Evolutionary conservation across 2,888 invertebrate genomes (phyloP).

Genomic region (Oxytorus armatus): DNA sequence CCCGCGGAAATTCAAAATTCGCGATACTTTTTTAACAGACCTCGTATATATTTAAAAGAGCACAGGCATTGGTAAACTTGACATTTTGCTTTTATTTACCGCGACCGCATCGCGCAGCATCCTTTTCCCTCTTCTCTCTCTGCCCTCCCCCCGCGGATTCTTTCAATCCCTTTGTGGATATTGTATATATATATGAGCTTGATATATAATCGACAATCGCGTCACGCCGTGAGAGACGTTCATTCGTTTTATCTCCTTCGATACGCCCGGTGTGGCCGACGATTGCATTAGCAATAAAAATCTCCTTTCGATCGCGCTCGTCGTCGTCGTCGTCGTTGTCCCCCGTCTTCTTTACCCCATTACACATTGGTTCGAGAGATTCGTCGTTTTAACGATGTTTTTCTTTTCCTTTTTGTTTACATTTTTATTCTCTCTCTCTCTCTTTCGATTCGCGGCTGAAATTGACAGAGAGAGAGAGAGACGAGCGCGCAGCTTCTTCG

Average conservation of each 20-base stretch:
- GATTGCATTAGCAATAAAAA: constrained; percentile 79
- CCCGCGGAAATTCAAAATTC: too few species aligned
- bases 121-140: not conserved
- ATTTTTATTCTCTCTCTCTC: constrained; percentile 30
- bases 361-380: constrained; percentile 43
- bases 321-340: constrained; percentile 41
- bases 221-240: constrained; percentile 65
- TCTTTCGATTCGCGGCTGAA: too few species aligned
- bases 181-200: too few species aligned
- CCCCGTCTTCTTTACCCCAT: constrained; percentile 45
- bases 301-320: constrained; percentile 63
- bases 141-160: not conserved
- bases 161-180: constrained; percentile 19
- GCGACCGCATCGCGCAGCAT: constrained; percentile 14
- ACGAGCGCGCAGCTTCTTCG: constrained; percentile 20
- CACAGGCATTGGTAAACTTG: constrained; percentile 38
- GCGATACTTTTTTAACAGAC: too few species aligned
- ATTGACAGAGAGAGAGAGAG: constrained; percentile 7
- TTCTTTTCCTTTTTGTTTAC: not conserved
- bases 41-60: constrained; percentile 25
- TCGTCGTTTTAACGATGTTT: constrained; percentile 44
- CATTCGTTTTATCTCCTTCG: constrained; percentile 63
- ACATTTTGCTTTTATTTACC: constrained; percentile 24
- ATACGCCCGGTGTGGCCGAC: constrained; percentile 67
- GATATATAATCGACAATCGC: constrained; percentile 45